A percentile compares a stretch with the other conserved stretches of the same genome.
These are phyloP conservation scores for Amaurobius ferox DNA, from an alignment of 2,888 invertebrate genomes.

Conservation along the genomic window DNA sequence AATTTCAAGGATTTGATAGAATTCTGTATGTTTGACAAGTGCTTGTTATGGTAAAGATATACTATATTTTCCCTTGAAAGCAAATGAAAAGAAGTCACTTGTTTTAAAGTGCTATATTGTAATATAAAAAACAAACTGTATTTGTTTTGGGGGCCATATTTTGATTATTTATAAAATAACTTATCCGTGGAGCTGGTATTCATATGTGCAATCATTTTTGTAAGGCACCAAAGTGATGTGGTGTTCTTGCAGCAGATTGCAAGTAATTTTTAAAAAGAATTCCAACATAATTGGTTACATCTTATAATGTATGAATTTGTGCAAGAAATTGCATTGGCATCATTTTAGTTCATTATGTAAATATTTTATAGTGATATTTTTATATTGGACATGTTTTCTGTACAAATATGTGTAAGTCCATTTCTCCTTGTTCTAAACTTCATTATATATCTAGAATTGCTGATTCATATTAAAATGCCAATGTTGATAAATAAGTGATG, in stretches of 20 bases:
- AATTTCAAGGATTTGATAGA: constrained; percentile 30
- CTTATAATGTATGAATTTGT: constrained; percentile 40
- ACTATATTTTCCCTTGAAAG: constrained; percentile 13
- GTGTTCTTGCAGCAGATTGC: constrained; percentile 46
- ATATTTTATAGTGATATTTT: constrained; percentile 73
- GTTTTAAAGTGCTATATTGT: constrained; percentile 16
- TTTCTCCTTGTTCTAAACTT: constrained; percentile 52
- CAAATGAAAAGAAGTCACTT: neutral
- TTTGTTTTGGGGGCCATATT: constrained; percentile 45
- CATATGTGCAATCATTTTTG: constrained; percentile 59
- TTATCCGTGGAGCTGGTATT: constrained; percentile 54
- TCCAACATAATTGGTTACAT: constrained; percentile 50
- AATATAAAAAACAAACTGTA: constrained; percentile 20
- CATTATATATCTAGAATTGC: constrained; percentile 63
- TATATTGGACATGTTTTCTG: constrained; percentile 71
- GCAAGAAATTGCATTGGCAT: constrained; percentile 53
- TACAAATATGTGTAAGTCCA: constrained; percentile 65
- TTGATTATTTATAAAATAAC: constrained; percentile 48
- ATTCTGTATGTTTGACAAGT: constrained; percentile 45
- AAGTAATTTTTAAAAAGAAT: constrained; percentile 40
- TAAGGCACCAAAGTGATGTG: constrained; percentile 24
- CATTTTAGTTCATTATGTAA: constrained; percentile 71
- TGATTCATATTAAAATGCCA: constrained; percentile 71
- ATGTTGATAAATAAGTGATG: constrained; percentile 40
- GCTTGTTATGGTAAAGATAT: constrained; percentile 41